These are phyloP conservation scores for Cladopsammia gracilis DNA, from an alignment of 64 coral and sea anemone genomes.

Conservation along the genomic window DNA sequence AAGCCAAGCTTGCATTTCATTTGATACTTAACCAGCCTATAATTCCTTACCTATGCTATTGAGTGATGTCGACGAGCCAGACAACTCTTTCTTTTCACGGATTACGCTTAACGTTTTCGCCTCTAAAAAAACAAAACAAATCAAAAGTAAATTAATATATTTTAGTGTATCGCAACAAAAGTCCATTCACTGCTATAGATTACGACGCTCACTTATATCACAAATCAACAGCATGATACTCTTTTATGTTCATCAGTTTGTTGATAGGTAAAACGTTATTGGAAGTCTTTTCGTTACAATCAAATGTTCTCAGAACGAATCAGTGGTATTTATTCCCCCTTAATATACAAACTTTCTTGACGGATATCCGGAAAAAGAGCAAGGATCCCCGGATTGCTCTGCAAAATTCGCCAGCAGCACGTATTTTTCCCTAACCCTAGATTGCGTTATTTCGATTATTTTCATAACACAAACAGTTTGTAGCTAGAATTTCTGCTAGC, in stretches of 20 bases:
- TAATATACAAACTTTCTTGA: neutral
- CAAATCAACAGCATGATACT: too few species aligned
- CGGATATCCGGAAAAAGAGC: neutral
- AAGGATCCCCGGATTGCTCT: neutral
- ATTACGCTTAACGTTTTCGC: constrained; percentile 31
- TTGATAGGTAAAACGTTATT: too few species aligned
- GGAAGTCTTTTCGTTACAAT: neutral
- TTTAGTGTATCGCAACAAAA: neutral
- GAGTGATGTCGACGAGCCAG: constrained; percentile 77
- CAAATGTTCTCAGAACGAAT: neutral
- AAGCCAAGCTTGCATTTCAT: too few species aligned
- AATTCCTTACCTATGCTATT: constrained; percentile 88
- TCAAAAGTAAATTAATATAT: neutral
- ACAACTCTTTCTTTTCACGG: constrained; percentile 67
- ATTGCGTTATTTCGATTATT: neutral
- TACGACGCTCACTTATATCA: too few species aligned
- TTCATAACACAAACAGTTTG: too few species aligned
- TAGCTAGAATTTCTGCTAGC: too few species aligned
- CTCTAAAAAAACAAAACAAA: neutral
- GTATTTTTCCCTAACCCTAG: neutral
- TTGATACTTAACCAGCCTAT: too few species aligned
- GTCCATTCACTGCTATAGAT: too few species aligned
- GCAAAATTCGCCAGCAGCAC: neutral
- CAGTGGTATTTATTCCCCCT: neutral
- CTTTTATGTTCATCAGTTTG: too few species aligned